Percentiles rank a stretch among this genome's conserved stretches.
phyloP scores from a whole-genome alignment of 2,113 vertebrate species.

The Tichodroma muraria region DNA sequence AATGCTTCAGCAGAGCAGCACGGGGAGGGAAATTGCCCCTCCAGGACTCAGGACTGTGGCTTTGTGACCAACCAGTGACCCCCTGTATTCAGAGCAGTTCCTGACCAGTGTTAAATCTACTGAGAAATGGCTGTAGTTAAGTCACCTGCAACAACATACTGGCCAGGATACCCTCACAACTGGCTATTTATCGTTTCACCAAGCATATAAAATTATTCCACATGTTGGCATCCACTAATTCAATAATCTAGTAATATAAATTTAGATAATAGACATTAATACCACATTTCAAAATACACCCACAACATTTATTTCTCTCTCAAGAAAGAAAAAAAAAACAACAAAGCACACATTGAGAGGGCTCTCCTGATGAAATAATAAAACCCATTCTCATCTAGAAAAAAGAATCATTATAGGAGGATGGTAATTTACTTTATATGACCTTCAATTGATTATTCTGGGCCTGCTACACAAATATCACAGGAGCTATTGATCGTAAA shows the following conservation, averaged over 20 bases:
- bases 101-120: not conserved
- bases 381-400: constrained; percentile 82
- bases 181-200: constrained; percentile 58
- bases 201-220: constrained; percentile 64
- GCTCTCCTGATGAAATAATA: constrained; percentile 81
- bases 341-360: constrained; percentile 35
- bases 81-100: not conserved
- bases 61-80: not conserved
- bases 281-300: constrained; percentile 48
- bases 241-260: constrained; percentile 69
- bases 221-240: constrained; percentile 60
- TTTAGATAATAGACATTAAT: constrained; percentile 69
- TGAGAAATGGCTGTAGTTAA: constrained; percentile 57
- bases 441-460: constrained; percentile 89
- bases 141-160: constrained; percentile 6
- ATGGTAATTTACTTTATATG: constrained; percentile 91
- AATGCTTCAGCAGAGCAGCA: not conserved
- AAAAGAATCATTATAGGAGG: constrained; percentile 85
- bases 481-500: constrained; percentile 88
- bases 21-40: not conserved
- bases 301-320: constrained; percentile 61
- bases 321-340: not conserved
- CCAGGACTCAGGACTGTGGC: not conserved
- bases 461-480: constrained; percentile 89
- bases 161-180: not conserved